phyloP scores from a whole-genome alignment of 2,113 vertebrate genomes.

The Melanocharis versteri region DNA sequence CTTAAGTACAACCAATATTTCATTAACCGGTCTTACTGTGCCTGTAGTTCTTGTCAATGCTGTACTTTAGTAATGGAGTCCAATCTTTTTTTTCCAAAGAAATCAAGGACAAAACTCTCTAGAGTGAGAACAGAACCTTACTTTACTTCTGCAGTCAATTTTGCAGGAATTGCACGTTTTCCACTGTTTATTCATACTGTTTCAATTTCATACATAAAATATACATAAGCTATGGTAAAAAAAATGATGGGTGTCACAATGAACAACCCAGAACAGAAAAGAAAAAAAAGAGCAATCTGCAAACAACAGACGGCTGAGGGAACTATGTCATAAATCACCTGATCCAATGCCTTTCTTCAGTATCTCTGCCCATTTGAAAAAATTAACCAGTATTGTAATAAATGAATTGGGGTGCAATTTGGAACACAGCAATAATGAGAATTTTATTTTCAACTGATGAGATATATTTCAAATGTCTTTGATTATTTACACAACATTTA shows the following conservation, averaged over 20 bases:
- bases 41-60: neutral
- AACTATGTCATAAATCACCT: conserved; percentile 11
- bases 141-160: neutral
- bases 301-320: neutral
- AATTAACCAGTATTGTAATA: neutral
- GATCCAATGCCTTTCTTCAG: neutral
- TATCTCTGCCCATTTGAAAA: neutral
- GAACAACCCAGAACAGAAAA: neutral
- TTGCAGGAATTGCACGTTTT: conserved; percentile 1
- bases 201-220: conserved; percentile 10
- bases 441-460: neutral
- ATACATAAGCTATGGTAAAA: neutral
- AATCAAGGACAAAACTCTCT: neutral
- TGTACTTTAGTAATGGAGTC: neutral
- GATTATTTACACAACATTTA: conserved; percentile 6
- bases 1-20: neutral
- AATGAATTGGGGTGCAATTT: neutral
- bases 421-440: neutral
- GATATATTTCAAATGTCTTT: neutral
- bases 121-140: neutral
- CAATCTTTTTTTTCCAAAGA: neutral
- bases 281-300: neutral
- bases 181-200: neutral
- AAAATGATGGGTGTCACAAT: neutral
- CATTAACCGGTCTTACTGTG: neutral